Evolutionary conservation across 2,113 vertebrate species (phyloP), one percentile per base, ranked within the genome.

Genomic region (Bufo gargarizans): DNA sequence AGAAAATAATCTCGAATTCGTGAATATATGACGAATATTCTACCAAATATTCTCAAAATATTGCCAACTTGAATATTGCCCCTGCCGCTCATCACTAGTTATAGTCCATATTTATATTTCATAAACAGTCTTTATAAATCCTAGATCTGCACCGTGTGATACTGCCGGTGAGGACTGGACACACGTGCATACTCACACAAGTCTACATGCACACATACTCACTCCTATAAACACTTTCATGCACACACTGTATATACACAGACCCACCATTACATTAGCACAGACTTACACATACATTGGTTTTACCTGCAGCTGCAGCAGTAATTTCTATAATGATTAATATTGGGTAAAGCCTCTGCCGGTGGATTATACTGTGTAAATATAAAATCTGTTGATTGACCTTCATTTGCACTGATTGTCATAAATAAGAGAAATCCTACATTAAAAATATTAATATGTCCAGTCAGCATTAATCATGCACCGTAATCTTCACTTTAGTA

Each of bases 371-470:
- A 59, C 14, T 56, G n/a, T 33, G n/a, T 33, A 58, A 59, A 59
- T 59, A 59, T 17, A 14, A 80, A 80, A 80, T 80, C 78, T 59
- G 55, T 59, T 19, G 43, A 80, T 80, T 80, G 45, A 80, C 55
- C 78, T 80, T 59, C 78, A 43, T 14, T 17, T 59, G 3, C 55
- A 9, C 77, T 12, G 53, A 79, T 79, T 58, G n/a, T 33, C 56
- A 58, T 59, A 80, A 80, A 45, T 43, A 45, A 43, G 13, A 59
- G 53, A n/a, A 43, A 59, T 80, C 22, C 56, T 56, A 59, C 78
- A 80, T 80, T 79, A 79, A 56, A 43, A 33, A 43, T 59, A 80
- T 80, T 59, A 80, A 80, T 80, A 59, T 59, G 59, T 59, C n/a
- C 55, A 7, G 55, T 45, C 55, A 8, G 55, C 22, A 59, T 19